phyloP scores from a whole-genome alignment of 1,140 invertebrate species.

The Drosophila pseudoobscura region DNA sequence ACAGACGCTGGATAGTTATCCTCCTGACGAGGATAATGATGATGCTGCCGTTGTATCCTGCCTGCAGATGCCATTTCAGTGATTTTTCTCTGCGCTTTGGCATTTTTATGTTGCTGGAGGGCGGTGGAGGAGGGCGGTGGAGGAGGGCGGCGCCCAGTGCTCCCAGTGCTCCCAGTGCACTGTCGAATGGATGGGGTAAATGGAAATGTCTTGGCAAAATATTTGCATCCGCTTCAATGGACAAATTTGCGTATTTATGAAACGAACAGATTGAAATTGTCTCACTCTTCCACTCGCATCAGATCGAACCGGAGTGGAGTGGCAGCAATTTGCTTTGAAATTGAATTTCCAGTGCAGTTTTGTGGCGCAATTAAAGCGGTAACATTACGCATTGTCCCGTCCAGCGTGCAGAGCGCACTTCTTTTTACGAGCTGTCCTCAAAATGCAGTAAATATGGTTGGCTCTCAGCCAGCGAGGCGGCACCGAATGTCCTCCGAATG shows the following conservation, averaged over 20 bases:
- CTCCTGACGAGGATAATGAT: constrained; percentile 1
- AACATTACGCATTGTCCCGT: constrained; percentile 20
- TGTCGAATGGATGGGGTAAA: constrained; percentile 27
- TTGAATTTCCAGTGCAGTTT: constrained; percentile 59
- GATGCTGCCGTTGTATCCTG: constrained; percentile 16
- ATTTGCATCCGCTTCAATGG: constrained; percentile 54
- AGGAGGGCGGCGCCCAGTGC: neutral
- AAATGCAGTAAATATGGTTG: constrained; percentile 69
- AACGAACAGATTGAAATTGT: constrained; percentile 63
- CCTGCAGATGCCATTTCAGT: constrained; percentile 29
- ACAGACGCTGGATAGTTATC: constrained; percentile 33
- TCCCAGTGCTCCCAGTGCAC: no score
- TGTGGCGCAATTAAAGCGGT: constrained; percentile 72
- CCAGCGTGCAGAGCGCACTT: neutral
- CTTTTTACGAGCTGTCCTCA: constrained; percentile 63
- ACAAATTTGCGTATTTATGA: constrained; percentile 75
- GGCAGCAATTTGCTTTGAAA: constrained; percentile 34
- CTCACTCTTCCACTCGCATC: neutral
- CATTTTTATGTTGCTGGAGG: constrained; percentile 11
- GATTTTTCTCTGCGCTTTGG: constrained; percentile 43
- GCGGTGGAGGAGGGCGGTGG: neutral
- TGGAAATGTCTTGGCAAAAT: constrained; percentile 66
- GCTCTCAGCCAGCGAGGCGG: constrained; percentile 61
- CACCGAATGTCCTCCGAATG: constrained; percentile 28
- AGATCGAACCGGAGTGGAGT: neutral